phyloP scores from a whole-genome alignment of 2,888 invertebrate genomes.

The Schizotus pectinicornis region DNA sequence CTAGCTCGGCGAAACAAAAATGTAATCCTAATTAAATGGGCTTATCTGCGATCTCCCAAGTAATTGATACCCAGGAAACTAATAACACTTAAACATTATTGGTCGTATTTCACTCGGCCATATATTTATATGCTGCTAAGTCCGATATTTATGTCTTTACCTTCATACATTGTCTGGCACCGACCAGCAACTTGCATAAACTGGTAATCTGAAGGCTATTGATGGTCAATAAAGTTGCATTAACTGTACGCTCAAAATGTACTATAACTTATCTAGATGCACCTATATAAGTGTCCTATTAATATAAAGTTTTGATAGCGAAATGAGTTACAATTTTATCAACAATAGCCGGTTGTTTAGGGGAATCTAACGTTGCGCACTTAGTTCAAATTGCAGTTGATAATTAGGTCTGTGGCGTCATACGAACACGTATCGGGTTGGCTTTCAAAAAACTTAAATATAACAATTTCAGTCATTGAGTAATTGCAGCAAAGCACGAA shows the following conservation, averaged over 20 bases:
- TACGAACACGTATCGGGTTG: no score
- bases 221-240: slow-evolving; percentile 41
- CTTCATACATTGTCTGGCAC: slow-evolving; percentile 14
- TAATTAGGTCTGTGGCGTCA: background rate
- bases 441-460: slow-evolving; percentile 31
- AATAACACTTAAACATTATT: background rate
- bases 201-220: slow-evolving; percentile 41
- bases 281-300: background rate
- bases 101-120: slow-evolving; percentile 1
- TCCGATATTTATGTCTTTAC: slow-evolving; percentile 14
- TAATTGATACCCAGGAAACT: background rate
- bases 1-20: no score
- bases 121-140: slow-evolving; percentile 9
- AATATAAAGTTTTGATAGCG: no score
- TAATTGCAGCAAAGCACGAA: slow-evolving; percentile 39
- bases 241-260: slow-evolving; percentile 37
- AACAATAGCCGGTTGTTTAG: no score
- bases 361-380: background rate
- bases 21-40: no score
- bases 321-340: no score
- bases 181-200: slow-evolving; percentile 38
- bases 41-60: no score
- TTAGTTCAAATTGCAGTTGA: background rate
- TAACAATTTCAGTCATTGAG: slow-evolving; percentile 33
- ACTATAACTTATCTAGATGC: slow-evolving; percentile 17